These are phyloP conservation scores for Lanius collurio DNA, from an alignment of 2,113 vertebrate genomes.

Conservation along the genomic window DNA sequence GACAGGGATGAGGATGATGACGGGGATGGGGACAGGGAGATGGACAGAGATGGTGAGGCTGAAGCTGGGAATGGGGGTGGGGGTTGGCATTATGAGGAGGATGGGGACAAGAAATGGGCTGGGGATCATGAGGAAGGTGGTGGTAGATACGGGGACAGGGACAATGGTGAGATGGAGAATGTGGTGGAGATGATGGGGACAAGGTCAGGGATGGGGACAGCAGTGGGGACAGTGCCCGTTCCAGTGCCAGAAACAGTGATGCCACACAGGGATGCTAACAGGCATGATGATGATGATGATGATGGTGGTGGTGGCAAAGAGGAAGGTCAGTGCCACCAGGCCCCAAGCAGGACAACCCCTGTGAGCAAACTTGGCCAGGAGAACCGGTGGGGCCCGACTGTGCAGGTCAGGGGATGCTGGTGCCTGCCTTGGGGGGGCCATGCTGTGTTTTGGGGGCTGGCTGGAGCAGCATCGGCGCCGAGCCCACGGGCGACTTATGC, in stretches of 20 bases:
- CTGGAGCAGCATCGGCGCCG: neutral
- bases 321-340: neutral
- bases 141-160: neutral
- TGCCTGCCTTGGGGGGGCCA: neutral
- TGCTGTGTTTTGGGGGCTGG: neutral
- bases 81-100: neutral
- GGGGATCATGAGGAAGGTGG: too few relatives aligned
- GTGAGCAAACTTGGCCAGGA: neutral
- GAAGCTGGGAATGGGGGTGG: neutral
- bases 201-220: neutral
- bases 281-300: neutral
- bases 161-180: neutral
- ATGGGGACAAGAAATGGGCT: neutral
- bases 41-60: neutral
- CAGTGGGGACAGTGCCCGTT: neutral
- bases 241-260: neutral
- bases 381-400: fast-evolving
- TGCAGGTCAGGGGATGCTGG: fast-evolving
- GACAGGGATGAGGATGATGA: neutral
- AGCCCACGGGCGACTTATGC: neutral
- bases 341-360: neutral
- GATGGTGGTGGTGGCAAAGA: neutral
- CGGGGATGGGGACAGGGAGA: too few relatives aligned
- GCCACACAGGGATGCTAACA: neutral
- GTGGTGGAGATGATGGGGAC: neutral